Evolutionary conservation across 2,113 vertebrate species (phyloP).

Genomic region (Phalacrocorax carbo): DNA sequence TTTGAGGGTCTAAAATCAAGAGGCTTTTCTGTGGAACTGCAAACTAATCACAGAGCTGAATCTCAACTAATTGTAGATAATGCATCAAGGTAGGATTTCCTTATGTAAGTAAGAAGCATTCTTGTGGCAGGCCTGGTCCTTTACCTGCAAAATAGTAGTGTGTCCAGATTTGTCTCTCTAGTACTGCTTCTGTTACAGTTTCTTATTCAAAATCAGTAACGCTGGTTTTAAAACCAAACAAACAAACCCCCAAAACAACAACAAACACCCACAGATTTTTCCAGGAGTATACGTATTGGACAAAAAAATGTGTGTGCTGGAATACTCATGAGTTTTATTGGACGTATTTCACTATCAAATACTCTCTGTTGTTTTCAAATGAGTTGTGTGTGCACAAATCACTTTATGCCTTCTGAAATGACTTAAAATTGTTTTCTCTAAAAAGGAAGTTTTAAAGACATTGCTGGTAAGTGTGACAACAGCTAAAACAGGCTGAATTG

Average conservation of each 20-base stretch:
- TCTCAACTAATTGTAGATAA: constrained; percentile 84
- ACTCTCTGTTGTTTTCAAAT: background rate
- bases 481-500: background rate
- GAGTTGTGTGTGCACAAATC: background rate
- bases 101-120: background rate
- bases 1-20: constrained; percentile 73
- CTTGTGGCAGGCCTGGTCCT: background rate
- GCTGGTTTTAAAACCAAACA: background rate
- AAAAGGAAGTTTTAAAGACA: background rate
- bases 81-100: constrained; percentile 75
- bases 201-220: background rate
- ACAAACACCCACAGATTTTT: background rate
- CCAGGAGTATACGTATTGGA: background rate
- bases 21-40: constrained; percentile 78
- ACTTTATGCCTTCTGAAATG: background rate
- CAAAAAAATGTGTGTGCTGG: background rate
- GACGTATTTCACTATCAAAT: background rate
- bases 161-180: background rate
- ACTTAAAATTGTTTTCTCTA: background rate
- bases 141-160: background rate
- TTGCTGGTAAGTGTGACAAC: background rate
- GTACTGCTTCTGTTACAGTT: background rate
- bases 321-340: background rate
- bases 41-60: constrained; percentile 84
- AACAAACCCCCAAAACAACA: background rate